Evolutionary conservation across 2,113 vertebrate species (phyloP).

Genomic region (Microcebus griseorufus): DNA sequence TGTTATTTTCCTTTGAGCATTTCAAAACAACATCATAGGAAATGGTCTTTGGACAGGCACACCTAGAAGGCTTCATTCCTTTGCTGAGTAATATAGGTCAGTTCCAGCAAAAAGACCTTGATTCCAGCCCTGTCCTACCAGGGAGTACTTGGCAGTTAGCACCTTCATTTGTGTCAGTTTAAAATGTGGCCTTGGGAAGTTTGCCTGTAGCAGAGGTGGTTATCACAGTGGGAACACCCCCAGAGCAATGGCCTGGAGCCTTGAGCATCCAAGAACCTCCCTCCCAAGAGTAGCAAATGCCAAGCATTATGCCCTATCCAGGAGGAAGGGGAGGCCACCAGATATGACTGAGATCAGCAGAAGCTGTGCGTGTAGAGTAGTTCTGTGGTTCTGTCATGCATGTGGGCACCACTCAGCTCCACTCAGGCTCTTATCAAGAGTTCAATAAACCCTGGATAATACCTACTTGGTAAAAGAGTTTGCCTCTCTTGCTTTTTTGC

Average conservation of each 20-base stretch:
- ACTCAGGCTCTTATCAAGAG: background rate
- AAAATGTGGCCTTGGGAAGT: background rate
- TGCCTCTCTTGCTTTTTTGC: background rate
- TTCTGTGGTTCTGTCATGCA: background rate
- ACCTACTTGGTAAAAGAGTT: background rate
- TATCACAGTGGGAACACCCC: background rate
- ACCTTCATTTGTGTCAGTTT: background rate
- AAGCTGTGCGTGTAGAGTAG: background rate
- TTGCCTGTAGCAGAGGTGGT: background rate
- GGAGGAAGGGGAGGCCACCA: background rate
- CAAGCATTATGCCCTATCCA: rapidly evolving
- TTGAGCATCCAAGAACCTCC: background rate
- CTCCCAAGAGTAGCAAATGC: background rate
- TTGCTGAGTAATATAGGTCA: background rate
- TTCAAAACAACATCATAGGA: background rate
- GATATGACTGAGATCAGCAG: background rate
- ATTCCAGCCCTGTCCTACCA: background rate
- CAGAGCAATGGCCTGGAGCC: background rate
- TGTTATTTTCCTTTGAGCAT: background rate
- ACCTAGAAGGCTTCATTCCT: background rate
- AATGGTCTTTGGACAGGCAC: background rate
- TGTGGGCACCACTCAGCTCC: background rate
- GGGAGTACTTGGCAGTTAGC: background rate
- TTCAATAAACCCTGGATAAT: background rate
- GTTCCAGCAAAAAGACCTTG: background rate